Conservation (phyloP, 2,113 vertebrate genomes). For the Bufo gargarizans region DNA sequence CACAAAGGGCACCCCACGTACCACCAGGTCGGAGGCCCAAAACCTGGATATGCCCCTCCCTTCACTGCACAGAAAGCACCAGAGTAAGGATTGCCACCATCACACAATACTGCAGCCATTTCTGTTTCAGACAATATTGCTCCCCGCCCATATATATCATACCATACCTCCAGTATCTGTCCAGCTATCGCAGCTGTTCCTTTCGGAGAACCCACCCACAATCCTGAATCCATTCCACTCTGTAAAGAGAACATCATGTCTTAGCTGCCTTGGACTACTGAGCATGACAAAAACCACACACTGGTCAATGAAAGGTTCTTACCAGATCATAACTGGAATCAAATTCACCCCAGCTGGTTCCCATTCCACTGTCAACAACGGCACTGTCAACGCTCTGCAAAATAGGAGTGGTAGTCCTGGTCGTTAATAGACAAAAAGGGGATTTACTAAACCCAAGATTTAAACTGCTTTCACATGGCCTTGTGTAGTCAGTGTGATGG, state of each 20-base stretch:
- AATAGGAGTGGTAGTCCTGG: neutral
- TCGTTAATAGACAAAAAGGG: too few relatives aligned
- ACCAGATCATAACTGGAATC: constrained; percentile 65
- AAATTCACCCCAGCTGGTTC: constrained; percentile 66
- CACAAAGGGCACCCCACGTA: too few relatives aligned
- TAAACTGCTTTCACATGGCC: too few relatives aligned
- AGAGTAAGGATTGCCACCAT: too few relatives aligned
- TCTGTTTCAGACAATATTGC: too few relatives aligned
- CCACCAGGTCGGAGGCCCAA: too few relatives aligned
- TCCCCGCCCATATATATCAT: neutral
- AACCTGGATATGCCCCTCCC: too few relatives aligned
- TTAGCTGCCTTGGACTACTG: neutral
- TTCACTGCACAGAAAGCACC: too few relatives aligned
- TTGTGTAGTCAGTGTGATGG: too few relatives aligned
- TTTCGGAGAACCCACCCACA: constrained; percentile 35
- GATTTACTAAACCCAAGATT: too few relatives aligned
- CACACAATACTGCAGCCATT: too few relatives aligned
- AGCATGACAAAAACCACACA: neutral
- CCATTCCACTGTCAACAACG: constrained; percentile 77
- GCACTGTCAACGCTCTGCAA: constrained; percentile 81
- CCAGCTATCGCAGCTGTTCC: neutral
- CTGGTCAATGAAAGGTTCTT: constrained; percentile 16
- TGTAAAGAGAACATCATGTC: constrained; percentile 42
- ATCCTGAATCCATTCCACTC: neutral
- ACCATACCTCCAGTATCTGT: constrained; percentile 63